Conservation (phyloP, 2,113 vertebrate species). For the Phylloscopus trochilus region DNA sequence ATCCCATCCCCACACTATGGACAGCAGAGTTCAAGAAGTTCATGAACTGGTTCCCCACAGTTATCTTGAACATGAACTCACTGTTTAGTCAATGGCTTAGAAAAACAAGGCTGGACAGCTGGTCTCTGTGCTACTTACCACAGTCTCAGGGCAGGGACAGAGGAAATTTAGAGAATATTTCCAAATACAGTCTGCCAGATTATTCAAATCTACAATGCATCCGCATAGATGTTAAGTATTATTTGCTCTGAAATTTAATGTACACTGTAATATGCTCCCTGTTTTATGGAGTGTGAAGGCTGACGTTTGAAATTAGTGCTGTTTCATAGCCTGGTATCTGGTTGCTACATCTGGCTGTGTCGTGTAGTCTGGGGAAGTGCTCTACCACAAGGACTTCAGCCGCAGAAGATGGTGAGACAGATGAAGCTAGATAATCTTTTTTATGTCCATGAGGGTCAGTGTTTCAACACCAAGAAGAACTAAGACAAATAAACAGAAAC, state of each 20-base stretch:
- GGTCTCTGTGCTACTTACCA: slow-evolving; percentile 72
- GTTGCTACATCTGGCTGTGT: slow-evolving; percentile 36
- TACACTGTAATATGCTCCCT: not conserved
- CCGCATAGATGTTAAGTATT: not conserved
- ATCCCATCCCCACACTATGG: not conserved
- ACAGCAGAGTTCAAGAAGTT: slow-evolving; percentile 75
- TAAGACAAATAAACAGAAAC: slow-evolving; percentile 76
- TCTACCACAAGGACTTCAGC: slow-evolving; percentile 52
- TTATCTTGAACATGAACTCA: slow-evolving; percentile 74
- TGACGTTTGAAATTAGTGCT: slow-evolving; percentile 29
- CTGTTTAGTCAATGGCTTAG: slow-evolving; percentile 80
- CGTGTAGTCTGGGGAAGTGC: slow-evolving; percentile 59
- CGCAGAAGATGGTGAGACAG: slow-evolving; percentile 52
- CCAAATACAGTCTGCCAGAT: slow-evolving; percentile 28
- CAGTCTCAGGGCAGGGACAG: slow-evolving; percentile 72
- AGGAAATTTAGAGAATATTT: slow-evolving; percentile 62
- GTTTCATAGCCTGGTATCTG: slow-evolving; percentile 3
- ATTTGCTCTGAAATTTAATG: not conserved
- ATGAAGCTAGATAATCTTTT: slow-evolving; percentile 51
- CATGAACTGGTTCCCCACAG: slow-evolving; percentile 77
- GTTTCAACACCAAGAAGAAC: slow-evolving; percentile 68
- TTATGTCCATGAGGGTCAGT: slow-evolving; percentile 41
- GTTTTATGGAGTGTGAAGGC: slow-evolving; percentile 34
- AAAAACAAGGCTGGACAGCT: slow-evolving; percentile 75
- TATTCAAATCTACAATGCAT: not conserved